Conservation (phyloP, 2,888 invertebrate species). For the Carpatolechia fugitivella region DNA sequence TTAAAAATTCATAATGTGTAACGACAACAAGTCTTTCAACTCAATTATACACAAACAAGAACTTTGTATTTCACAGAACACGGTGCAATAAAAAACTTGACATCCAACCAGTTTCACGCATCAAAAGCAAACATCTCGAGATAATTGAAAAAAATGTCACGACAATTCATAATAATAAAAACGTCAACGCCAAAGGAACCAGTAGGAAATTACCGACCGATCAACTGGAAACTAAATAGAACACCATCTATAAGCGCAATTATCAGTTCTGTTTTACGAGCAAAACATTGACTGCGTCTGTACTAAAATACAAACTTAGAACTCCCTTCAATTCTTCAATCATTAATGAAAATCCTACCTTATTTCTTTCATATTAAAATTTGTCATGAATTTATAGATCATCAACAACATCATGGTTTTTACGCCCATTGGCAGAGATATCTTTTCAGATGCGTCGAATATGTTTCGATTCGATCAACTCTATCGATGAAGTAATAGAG, state of each 20-base stretch:
- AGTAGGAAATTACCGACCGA: slow-evolving; percentile 52
- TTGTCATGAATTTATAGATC: background rate
- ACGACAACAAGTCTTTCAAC: background rate
- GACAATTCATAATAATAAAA: slow-evolving; percentile 72
- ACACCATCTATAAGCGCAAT: slow-evolving; percentile 63
- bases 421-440: background rate
- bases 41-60: background rate
- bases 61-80: background rate
- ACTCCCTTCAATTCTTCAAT: background rate
- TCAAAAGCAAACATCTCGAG: background rate
- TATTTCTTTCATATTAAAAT: slow-evolving; percentile 19
- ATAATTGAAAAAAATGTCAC: slow-evolving; percentile 29
- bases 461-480: background rate
- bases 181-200: slow-evolving; percentile 54
- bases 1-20: too few species aligned
- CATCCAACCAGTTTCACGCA: background rate
- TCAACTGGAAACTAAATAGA: slow-evolving; percentile 70
- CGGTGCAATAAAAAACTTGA: background rate
- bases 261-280: slow-evolving; percentile 66
- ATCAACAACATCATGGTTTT: background rate
- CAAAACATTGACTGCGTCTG: slow-evolving; percentile 60
- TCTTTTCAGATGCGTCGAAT: background rate
- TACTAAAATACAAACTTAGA: slow-evolving; percentile 27
- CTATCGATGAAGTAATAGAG: background rate
- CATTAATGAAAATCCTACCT: slow-evolving; percentile 19